These are phyloP conservation scores for Oscarella lobularis DNA, from an alignment of 37 sponge, comb jelly and placozoan genomes.

Conservation along the genomic window DNA sequence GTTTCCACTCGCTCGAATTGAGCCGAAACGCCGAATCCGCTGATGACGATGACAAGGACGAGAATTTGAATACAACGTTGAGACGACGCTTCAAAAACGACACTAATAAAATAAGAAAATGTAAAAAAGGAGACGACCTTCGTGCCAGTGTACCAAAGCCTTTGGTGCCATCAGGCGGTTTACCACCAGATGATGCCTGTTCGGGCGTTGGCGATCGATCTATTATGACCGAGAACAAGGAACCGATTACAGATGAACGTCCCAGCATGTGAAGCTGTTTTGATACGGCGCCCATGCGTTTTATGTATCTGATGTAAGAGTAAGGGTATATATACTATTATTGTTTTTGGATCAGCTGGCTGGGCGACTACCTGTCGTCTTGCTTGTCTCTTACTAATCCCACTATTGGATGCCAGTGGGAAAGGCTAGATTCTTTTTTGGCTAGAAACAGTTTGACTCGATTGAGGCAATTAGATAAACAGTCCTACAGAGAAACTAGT, in stretches of 20 bases:
- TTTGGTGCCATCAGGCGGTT: too few relatives aligned
- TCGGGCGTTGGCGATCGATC: too few relatives aligned
- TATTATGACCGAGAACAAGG: neutral
- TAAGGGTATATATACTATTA: too few relatives aligned
- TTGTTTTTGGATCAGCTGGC: too few relatives aligned
- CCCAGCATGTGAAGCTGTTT: neutral
- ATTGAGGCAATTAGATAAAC: neutral
- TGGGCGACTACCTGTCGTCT: constrained; percentile 45
- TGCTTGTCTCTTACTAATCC: constrained; percentile 24
- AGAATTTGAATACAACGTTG: constrained; percentile 8
- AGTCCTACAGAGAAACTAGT: neutral
- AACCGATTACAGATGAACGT: neutral
- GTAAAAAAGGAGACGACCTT: neutral
- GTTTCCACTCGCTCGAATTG: constrained; percentile 3
- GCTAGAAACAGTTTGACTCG: neutral
- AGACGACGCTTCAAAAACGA: neutral
- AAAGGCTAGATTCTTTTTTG: constrained; percentile 3
- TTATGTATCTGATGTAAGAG: too few relatives aligned
- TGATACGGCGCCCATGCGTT: too few relatives aligned
- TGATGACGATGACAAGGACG: constrained; percentile 9
- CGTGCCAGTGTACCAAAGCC: neutral
- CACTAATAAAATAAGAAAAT: neutral
- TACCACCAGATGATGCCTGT: too few relatives aligned
- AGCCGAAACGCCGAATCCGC: neutral
- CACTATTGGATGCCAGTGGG: constrained; percentile 59